Conservation (phyloP, 2,797 vertebrate genomes). For the Vireo griseus region DNA sequence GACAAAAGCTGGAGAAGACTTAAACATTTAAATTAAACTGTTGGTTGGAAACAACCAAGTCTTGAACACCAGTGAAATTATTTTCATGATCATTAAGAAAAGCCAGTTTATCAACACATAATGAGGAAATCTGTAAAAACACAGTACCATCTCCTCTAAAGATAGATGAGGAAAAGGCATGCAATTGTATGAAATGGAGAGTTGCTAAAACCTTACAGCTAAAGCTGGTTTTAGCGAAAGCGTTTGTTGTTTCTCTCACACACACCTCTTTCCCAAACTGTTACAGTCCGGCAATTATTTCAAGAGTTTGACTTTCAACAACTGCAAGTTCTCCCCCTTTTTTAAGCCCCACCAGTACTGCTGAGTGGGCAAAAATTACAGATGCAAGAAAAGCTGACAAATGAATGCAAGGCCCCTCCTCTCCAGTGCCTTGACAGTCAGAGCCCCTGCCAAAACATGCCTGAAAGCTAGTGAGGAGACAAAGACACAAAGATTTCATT, state of each 20-base stretch:
- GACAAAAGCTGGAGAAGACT: background rate
- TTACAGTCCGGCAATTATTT: conserved; percentile 38
- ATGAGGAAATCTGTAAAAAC: background rate
- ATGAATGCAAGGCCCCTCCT: conserved; percentile 68
- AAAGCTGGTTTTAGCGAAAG: background rate
- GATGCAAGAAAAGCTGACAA: conserved; percentile 76
- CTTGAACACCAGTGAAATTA: conserved; percentile 6
- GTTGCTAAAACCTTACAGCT: conserved; percentile 5
- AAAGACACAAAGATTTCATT: conserved; percentile 91
- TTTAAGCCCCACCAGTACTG: conserved; percentile 72
- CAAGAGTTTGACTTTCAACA: conserved; percentile 60
- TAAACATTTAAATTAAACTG: background rate
- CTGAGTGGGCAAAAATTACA: conserved; percentile 83
- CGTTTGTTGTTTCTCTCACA: background rate
- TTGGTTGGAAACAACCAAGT: conserved; percentile 1
- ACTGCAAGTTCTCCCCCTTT: conserved; percentile 56
- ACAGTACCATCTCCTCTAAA: background rate
- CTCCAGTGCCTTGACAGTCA: conserved; percentile 68
- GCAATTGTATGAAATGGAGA: background rate
- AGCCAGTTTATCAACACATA: background rate
- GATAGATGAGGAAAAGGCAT: background rate
- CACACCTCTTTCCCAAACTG: background rate
- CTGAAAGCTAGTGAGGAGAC: conserved; percentile 80
- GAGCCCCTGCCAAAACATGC: conserved; percentile 85
- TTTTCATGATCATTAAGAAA: background rate